A percentile compares a stretch with the other conserved stretches of the same genome.
Conservation (phyloP, 1,140 invertebrate genomes). For the Drosophila pseudoananassae region DNA sequence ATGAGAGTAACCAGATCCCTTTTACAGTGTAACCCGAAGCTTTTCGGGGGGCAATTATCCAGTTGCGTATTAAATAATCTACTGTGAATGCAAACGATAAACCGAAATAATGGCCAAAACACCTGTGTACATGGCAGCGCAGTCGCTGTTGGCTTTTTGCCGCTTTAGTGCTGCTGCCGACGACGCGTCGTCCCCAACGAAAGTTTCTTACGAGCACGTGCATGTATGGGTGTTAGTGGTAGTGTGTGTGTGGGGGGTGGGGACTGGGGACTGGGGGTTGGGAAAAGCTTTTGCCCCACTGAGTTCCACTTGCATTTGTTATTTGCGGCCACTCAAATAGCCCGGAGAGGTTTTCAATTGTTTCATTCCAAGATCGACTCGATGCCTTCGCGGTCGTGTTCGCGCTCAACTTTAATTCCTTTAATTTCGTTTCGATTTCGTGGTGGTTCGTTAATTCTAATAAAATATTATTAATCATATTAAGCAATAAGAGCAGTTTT, state of each 20-base stretch:
- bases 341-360: conserved; percentile 58
- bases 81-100: conserved; percentile 62
- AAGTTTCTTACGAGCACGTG: conserved; percentile 41
- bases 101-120: conserved; percentile 69
- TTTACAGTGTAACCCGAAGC: conserved; percentile 56
- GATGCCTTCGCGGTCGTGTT: conserved; percentile 58
- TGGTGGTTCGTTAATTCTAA: neutral
- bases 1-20: neutral
- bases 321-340: conserved; percentile 47
- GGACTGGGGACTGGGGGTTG: conserved; percentile 8
- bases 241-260: neutral
- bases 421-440: neutral
- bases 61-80: conserved; percentile 57
- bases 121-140: conserved; percentile 73
- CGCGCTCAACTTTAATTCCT: conserved; percentile 27
- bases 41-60: conserved; percentile 36
- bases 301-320: conserved; percentile 52
- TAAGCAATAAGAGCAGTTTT: neutral
- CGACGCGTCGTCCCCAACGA: conserved; percentile 30
- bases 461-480: neutral
- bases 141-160: conserved; percentile 40
- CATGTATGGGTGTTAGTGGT: no score
- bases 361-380: conserved; percentile 77
- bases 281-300: conserved; percentile 60
- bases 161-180: neutral